Base-by-base conservation (phyloP, 2,888 invertebrate genomes). In the Drosophila emarginata region DNA sequence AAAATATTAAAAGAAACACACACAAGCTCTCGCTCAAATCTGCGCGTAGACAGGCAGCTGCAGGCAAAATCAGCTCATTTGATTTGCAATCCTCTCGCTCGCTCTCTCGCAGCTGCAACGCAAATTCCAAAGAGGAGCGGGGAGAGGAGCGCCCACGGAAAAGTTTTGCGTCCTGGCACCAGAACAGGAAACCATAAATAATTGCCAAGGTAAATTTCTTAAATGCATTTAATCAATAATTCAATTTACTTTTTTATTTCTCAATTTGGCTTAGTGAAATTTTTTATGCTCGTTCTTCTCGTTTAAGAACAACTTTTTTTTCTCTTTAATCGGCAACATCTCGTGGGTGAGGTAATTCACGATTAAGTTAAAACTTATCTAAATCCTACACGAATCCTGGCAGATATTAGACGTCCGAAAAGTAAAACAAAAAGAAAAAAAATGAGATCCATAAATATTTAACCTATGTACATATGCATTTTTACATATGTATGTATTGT, bases 71-170 rank as follows among this genome's bases (percentile, higher is more conserved):
- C 32, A 32, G 32, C 18, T 45, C 45, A 18, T 45, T 45, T 4
- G 56, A 69, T 66, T 60, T 67, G 52, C 72, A 63, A 76, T 75
- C 76, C 69, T 61, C 64, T 73, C 71, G 61, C 69, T 68, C 50
- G 61, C 67, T 62, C 77, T 68, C 54, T 75, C 79, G 73, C 82
- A 82, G 88, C 88, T 82, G 82, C 82, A 82, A 87, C 82, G 82
- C 86, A 82, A 81, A 82, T 79, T 77, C 66, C 64, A 67, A 72
- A 81, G 77, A 82, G 82, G 82, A 87, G 79, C 52, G 82, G 82
- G 87, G 79, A 36, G 21, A 37, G 56, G 37, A 39, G 45, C 32
- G 57, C 58, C 52, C 57, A 40, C 26, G 32, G 36, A 18, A 45
- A 60, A 67, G 51, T 59, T 63, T 52, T 18, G 18, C 37, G 5